Evolutionary conservation across 2,113 vertebrate species (phyloP), one percentile per base, ranked within the genome.

Genomic region (Oriolus oriolus): DNA sequence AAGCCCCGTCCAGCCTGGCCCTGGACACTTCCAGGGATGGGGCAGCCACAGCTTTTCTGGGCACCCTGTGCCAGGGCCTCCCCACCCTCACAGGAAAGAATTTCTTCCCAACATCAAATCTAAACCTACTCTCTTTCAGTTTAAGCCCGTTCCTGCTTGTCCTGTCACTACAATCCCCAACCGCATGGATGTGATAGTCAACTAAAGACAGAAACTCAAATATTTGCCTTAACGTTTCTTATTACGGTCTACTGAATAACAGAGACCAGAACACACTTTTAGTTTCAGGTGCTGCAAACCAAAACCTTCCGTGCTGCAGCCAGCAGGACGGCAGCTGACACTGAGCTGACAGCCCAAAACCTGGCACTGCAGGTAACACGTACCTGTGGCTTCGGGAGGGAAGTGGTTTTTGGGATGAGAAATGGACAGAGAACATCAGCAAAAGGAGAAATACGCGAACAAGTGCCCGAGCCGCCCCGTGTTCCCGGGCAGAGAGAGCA

Each of bases 381-480:
- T 0, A 3, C 11, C 63, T 4, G 53, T 11, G 10, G 16, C 57
- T 16, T 10, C 5, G 31, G 33, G 3, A 30, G 1, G 26, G 21
- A 19, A 45, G 20, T 1, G 7, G 2, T 16, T 27, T 33, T 60
- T 5, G 37, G 27, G 21, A 28, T 0, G 2, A 26, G 9, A 41
- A 44, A 12, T 0, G 13, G 39, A 22, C 37, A 17, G 6, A 27
- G 18, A 24, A 13, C 22, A 68, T 0, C 41, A 6, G 21, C 63
- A 30, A 37, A 2, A 18, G 17, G 1, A 80, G 6, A 22, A 56
- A 7, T 0, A 5, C 0, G 0, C 4, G 1, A 26, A 49, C 7
- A 16, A 12, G 17, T 3, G 33, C 39, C 52, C 2, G 9, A 27
- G 30, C 7, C 18, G 12, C 15, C 30, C 16, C 10, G 24, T 1